Conservation (phyloP, 1,140 invertebrate species). For the Drosophila busckii region DNA sequence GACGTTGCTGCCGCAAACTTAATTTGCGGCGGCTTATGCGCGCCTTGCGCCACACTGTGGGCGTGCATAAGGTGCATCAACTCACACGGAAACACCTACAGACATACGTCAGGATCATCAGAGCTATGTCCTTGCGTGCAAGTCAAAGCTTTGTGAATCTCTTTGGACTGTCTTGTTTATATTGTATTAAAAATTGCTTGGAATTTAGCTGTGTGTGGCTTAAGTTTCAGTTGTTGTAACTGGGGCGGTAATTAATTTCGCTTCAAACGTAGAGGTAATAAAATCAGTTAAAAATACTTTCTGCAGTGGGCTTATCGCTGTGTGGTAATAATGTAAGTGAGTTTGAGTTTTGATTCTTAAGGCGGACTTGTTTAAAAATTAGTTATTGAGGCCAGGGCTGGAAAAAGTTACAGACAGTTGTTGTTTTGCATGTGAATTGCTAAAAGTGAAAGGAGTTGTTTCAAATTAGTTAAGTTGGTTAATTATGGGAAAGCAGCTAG, state of each 20-base stretch:
- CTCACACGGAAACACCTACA: slow-evolving; percentile 53
- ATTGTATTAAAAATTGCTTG: slow-evolving; percentile 49
- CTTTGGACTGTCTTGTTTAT: slow-evolving; percentile 50
- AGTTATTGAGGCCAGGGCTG: slow-evolving; percentile 41
- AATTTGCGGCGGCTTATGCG: slow-evolving; percentile 51
- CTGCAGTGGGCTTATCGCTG: slow-evolving; percentile 28
- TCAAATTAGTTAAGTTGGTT: no score
- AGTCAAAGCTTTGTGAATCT: slow-evolving; percentile 37
- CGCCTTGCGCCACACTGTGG: slow-evolving; percentile 39
- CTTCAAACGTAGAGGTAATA: slow-evolving; percentile 17
- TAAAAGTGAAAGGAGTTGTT: not conserved
- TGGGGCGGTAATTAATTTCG: slow-evolving; percentile 60
- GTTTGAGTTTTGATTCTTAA: slow-evolving; percentile 22
- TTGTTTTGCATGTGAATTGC: no score
- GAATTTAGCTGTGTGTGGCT: slow-evolving; percentile 21
- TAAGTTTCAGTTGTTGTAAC: slow-evolving; percentile 16
- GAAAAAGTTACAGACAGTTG: not conserved
- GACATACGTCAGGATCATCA: slow-evolving; percentile 20
- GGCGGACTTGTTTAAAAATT: slow-evolving; percentile 35
- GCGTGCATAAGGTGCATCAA: slow-evolving; percentile 5
- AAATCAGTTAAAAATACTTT: slow-evolving; percentile 35
- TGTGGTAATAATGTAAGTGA: slow-evolving; percentile 16
- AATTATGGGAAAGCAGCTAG: no score
- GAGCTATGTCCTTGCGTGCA: slow-evolving; percentile 54
- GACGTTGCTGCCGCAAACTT: slow-evolving; percentile 60